These are phyloP conservation scores for Tenthredo livida DNA, from an alignment of 2,888 invertebrate genomes.

Conservation along the genomic window DNA sequence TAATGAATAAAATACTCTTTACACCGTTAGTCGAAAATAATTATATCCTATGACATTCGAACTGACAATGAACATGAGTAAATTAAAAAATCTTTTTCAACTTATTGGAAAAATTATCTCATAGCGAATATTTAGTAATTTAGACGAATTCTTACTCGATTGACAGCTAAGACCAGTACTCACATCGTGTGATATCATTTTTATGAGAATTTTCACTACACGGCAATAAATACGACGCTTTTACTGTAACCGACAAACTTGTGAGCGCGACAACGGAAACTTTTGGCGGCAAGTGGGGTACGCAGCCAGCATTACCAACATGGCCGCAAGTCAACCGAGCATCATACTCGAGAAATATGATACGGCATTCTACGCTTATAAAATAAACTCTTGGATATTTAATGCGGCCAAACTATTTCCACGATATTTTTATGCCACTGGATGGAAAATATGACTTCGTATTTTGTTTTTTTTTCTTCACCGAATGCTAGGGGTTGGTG, in stretches of 20 bases:
- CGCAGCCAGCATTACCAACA: background rate
- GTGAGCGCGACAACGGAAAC: background rate
- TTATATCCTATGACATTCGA: background rate
- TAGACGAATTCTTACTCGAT: background rate
- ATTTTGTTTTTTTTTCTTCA: too few species aligned
- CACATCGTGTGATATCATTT: background rate
- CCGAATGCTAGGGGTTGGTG: too few species aligned
- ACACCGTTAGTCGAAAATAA: background rate
- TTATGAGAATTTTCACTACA: background rate
- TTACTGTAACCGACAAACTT: background rate
- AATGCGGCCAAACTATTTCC: too few species aligned
- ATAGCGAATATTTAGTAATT: background rate
- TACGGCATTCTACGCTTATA: too few species aligned
- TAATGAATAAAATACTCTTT: background rate
- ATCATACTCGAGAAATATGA: too few species aligned
- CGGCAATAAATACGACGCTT: background rate
- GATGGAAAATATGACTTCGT: too few species aligned
- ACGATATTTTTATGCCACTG: too few species aligned
- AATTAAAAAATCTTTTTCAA: background rate
- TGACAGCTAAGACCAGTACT: background rate
- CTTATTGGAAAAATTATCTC: background rate
- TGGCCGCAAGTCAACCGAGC: background rate
- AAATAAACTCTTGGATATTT: too few species aligned
- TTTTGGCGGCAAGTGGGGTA: background rate
- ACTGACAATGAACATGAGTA: background rate